These are phyloP conservation scores for Babyrousa celebensis DNA, from an alignment of 2,797 vertebrate genomes.

Conservation along the genomic window DNA sequence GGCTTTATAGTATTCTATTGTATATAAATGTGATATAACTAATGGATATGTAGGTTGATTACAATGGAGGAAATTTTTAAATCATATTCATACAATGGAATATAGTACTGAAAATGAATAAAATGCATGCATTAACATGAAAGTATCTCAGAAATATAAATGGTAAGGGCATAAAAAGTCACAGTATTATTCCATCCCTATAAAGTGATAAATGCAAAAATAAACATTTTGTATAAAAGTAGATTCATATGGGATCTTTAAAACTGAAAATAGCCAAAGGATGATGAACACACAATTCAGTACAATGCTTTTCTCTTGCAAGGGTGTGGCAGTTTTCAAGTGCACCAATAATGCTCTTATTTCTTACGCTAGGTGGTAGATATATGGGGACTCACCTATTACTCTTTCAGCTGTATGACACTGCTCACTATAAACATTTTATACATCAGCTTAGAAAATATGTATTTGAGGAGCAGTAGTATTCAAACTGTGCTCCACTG, in stretches of 20 bases:
- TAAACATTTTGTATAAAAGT: slow-evolving; percentile 16
- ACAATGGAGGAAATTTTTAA: background rate
- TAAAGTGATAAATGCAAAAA: slow-evolving; percentile 23
- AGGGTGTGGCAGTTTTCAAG: background rate
- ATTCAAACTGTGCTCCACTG: slow-evolving; percentile 34
- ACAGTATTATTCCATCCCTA: slow-evolving; percentile 21
- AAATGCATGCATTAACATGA: slow-evolving; percentile 50
- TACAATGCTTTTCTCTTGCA: background rate
- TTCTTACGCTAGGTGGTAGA: slow-evolving; percentile 9
- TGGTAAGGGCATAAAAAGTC: slow-evolving; percentile 38
- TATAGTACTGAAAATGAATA: slow-evolving; percentile 54
- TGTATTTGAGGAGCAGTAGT: background rate
- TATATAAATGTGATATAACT: no score
- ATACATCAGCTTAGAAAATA: slow-evolving; percentile 28
- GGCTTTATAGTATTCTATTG: no score
- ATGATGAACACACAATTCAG: slow-evolving; percentile 37
- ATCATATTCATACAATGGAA: background rate
- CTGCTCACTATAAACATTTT: slow-evolving; percentile 18
- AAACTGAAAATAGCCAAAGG: slow-evolving; percentile 20
- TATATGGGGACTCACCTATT: background rate
- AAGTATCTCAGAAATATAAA: slow-evolving; percentile 54
- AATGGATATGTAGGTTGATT: no score
- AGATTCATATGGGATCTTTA: background rate
- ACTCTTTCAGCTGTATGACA: background rate
- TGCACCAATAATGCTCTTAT: slow-evolving; percentile 10